Base-by-base conservation (phyloP, 1,140 invertebrate genomes). In the Drosophila nannoptera region DNA sequence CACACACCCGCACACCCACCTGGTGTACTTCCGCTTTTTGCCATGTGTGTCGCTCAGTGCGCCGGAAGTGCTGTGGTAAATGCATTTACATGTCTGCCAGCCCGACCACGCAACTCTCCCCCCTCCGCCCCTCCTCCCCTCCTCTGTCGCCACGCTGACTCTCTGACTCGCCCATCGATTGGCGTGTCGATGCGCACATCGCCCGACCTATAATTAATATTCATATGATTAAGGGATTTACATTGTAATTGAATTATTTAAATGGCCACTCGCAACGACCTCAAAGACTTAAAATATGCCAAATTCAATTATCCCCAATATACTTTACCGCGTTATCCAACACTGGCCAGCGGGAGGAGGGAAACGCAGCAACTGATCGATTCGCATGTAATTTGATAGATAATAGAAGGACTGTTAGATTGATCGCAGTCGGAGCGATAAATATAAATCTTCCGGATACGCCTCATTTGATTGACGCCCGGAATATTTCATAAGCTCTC, bases 221-320 rank as follows among this genome's bases (percentile, higher is more conserved):
- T 80, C 69, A 80, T 84, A 77, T 84, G 73, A 84, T 84, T 84
- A 84, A 84, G 60, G 76, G 76, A 80, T 84, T 84, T 77, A 65
- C 54, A 69, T 75, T 49, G 63, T 86, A 86, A 84, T 84, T 86
- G 69, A 80, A 84, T 84, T 84, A 84, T 69, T 67, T 66, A 68
- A 68, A 62, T 68, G 38, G 50, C 36, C 40, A 14, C 46, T 33
- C 29, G 12, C 42, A 32, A 42, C 29, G 40, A 16, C 40, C 40
- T 56, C 40, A 45, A 45, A 29, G 40, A 42, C 31, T 56, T 45
- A 60, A 50, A 46, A 59, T 12, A 48, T 46, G 32, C 16, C 56
- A 59, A 60, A 49, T 49, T 49, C 46, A 60, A 60, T 60, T 50
- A 60, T 48, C 9, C n/a, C 22, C 38, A 5, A 6, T 16, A 35